Conservation (phyloP, 2,113 vertebrate species). For the Anarhynchus alexandrinus region DNA sequence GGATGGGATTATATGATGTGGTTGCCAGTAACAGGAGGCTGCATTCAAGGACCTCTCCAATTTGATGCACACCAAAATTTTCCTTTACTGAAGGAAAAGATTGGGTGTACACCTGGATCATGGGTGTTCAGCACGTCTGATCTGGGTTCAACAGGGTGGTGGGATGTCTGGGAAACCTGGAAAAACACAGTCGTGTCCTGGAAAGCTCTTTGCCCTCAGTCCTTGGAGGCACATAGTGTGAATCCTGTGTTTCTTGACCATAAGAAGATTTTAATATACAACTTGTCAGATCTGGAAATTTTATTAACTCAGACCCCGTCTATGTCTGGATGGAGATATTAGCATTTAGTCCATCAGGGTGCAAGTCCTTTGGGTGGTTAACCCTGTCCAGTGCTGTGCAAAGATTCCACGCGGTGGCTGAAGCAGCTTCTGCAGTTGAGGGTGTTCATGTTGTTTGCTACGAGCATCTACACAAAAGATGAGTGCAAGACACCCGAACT, state of each 20-base stretch:
- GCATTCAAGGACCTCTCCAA: neutral
- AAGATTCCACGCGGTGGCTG: neutral
- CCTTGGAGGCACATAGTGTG: neutral
- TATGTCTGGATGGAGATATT: neutral
- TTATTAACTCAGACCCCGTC: neutral
- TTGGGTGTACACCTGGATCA: fast-evolving
- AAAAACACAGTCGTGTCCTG: neutral
- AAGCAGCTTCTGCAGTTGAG: neutral
- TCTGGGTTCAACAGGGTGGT: neutral
- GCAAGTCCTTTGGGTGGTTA: neutral
- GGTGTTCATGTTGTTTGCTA: neutral
- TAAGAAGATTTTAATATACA: neutral
- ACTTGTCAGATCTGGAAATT: neutral
- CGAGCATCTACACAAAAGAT: neutral
- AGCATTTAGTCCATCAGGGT: neutral
- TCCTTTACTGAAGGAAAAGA: neutral
- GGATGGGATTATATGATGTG: neutral
- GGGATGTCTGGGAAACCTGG: neutral
- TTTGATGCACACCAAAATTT: neutral
- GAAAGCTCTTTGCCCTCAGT: neutral
- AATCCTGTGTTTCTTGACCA: neutral
- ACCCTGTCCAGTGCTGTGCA: neutral
- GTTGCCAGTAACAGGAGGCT: neutral
- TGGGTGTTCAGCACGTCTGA: neutral
- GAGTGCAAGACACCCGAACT: neutral